Conservation (phyloP, 2,797 vertebrate genomes). For the Hippopotamyrus pictus region DNA sequence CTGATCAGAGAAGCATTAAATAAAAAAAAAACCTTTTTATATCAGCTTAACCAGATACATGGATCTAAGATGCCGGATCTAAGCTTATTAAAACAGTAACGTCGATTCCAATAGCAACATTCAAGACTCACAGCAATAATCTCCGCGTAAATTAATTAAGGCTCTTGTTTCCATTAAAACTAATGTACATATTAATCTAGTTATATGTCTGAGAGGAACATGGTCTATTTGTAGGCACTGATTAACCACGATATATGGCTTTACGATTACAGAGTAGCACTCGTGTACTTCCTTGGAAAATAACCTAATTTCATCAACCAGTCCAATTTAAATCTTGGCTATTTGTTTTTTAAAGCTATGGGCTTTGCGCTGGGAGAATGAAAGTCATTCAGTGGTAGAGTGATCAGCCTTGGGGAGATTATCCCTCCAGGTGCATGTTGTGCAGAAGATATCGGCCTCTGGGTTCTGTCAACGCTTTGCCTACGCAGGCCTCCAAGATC, state of each 20-base stretch:
- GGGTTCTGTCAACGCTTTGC: background rate
- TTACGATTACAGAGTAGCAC: background rate
- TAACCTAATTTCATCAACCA: background rate
- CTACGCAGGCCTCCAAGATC: background rate
- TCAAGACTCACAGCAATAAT: background rate
- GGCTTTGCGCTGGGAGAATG: background rate
- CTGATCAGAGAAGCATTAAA: background rate
- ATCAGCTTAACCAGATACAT: background rate
- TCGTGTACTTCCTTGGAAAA: constrained; percentile 1
- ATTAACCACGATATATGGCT: background rate
- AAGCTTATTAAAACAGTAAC: background rate
- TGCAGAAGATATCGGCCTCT: background rate
- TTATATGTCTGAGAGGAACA: background rate
- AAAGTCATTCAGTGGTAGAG: background rate
- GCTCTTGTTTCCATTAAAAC: constrained; percentile 12
- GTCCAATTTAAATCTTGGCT: background rate
- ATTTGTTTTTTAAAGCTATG: background rate
- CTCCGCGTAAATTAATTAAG: background rate
- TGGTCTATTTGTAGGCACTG: background rate
- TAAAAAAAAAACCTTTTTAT: background rate
- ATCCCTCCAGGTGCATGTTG: background rate
- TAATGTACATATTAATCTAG: constrained; percentile 7
- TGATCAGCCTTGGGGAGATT: background rate
- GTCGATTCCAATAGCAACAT: background rate
- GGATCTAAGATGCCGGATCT: background rate